A percentile compares a stretch with the other conserved stretches of the same genome.
Conservation (phyloP, 2,113 vertebrate genomes). For the Sapayoa aenigma region DNA sequence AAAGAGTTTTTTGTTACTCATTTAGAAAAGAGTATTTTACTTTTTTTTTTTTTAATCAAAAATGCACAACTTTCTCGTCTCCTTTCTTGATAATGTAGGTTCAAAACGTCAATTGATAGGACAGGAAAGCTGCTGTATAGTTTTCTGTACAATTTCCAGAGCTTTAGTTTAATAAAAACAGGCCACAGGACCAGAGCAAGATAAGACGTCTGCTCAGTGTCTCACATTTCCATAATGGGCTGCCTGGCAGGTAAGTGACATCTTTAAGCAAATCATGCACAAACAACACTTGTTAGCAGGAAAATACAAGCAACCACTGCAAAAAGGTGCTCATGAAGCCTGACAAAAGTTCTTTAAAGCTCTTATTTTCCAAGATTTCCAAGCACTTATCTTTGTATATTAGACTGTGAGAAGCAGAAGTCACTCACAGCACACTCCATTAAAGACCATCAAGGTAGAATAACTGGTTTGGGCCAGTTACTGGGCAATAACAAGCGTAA, state of each 20-base stretch:
- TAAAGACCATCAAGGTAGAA: not conserved
- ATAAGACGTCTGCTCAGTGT: not conserved
- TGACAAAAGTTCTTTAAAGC: not conserved
- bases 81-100: not conserved
- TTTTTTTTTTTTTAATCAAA: not conserved
- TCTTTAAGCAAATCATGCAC: not conserved
- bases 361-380: not conserved
- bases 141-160: not conserved
- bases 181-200: not conserved
- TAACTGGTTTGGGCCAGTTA: not conserved
- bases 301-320: not conserved
- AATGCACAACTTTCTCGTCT: not conserved
- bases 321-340: not conserved
- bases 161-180: not conserved
- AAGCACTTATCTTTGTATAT: not conserved
- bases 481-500: not conserved
- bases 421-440: not conserved
- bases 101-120: not conserved
- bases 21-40: not conserved
- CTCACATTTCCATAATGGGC: fast-evolving
- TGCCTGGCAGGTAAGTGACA: not conserved
- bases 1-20: not conserved
- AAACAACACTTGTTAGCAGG: not conserved
- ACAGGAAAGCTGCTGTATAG: not conserved
- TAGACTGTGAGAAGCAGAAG: not conserved